Base-by-base conservation (phyloP, 2,888 invertebrate species). In the Stomorhina lunata region DNA sequence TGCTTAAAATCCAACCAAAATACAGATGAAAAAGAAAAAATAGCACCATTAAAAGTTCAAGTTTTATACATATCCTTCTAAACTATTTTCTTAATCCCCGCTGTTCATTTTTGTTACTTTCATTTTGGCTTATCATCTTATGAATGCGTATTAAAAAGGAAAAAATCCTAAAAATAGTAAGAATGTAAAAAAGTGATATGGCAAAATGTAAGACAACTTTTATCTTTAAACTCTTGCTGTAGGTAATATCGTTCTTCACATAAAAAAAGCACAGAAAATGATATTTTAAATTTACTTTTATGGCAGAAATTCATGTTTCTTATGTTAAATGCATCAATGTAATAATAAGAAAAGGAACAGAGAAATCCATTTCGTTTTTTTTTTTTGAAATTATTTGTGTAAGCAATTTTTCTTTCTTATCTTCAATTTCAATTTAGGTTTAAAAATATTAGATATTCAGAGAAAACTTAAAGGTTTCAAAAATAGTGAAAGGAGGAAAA, bases 231-330 rank as follows among this genome's bases (percentile, higher is more conserved):
- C 12, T 45, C 34, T 34, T 6, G 2, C 0, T 45, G 32, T 34
- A 76, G 55, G 37, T 55, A 75, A 40, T 22, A 45, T 15, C 12
- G 12, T 17, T n/a, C n/a, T n/a, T n/a, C n/a, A n/a, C n/a, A n/a
- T n/a, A 40, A 40, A 65, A 17, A 34, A 55, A 55, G 53, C 40
- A 73, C 25, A 55, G 63, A 43, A 80, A 71, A 57, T 68, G 2
- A 72, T 72, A 61, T 77, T 71, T 68, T 34, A 29, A 72, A 72
- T 68, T 59, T 48, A 61, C 37, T 68, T 81, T 72, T 77, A 76
- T 77, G 55, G 45, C 45, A 68, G 48, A 63, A 63, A 61, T 77
- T 55, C 34, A 76, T 76, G 34, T 50, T n/a, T 66, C 17, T 76
- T 37, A 17, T 20, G 15, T 50, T 22, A 50, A 69, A 61, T 57